Evolutionary conservation across 2,888 invertebrate genomes (phyloP), one percentile per base, ranked within the genome.

Genomic region (Conops quadrifasciatus): DNA sequence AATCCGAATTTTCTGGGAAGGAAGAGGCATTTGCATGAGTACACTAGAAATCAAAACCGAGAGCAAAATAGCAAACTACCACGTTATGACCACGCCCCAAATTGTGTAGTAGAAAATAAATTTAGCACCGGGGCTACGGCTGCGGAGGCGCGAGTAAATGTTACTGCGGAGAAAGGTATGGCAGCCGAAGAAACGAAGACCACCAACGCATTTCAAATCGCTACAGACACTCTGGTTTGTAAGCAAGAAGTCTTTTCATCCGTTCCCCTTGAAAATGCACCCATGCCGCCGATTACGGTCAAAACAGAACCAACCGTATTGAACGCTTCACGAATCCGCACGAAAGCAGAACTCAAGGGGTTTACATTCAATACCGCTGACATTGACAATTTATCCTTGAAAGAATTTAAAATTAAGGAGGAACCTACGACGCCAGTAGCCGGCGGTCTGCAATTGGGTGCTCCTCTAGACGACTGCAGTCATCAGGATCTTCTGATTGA

Each of bases 331-430:
- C 88, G 94, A 80, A 94, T 95, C 80, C 88, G 94, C 76, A 95
- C 95, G 3, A 95, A 95, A 87, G 95, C 93, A 1, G 95, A 95
- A 86, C 86, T 94, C 53, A 95, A 95, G 85, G 89, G 88, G 65
- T 86, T 86, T 78, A 83, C 79, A 59, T 81, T 81, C 72, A 78
- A 79, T 45, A 43, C 13, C 3, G 15, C 13, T 53, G 19, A 19
- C 11, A 77, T 74, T 67, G 77, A 80, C 74, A 76, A 71, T 70
- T 0, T 71, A 51, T 1, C 68, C 67, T 56, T 16, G 45, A 72
- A 70, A 56, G 66, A 43, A 1, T 71, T 77, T 19, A 72, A 75
- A 64, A 74, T 75, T 15, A 76, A 75, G 56, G 65, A 69, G 51
- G 75, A 71, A 71, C 28, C 71, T 60, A 19, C 72, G 53, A 67